Evolutionary conservation across 1,140 invertebrate species (phyloP), one percentile per base, ranked within the genome.

Genomic region (Apis florea): DNA sequence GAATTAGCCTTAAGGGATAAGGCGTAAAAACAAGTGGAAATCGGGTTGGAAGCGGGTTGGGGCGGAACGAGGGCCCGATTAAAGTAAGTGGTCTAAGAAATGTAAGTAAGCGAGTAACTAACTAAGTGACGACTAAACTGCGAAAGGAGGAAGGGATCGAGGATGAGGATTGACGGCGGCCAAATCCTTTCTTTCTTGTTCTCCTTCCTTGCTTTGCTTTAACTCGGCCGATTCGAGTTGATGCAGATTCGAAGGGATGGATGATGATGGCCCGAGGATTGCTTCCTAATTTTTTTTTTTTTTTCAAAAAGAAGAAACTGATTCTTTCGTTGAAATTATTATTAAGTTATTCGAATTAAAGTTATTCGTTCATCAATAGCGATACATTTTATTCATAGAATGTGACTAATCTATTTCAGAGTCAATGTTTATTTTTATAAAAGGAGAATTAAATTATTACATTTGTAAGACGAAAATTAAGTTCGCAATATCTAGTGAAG

Each of bases 11-110:
- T 90, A 89, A 91, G 90, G 91, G 92, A 92, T 93, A 92, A 90
- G 90, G 90, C 89, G 91, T 93, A 93, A 93, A 93, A 93, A 93
- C 93, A 93, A 93, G 92, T 92, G 91, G 90, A 92, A 90, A 92
- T 92, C 88, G 88, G 90, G 89, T 84, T 84, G 83, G 31, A 87
- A 83, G 70, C 73, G 75, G n/a, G n/a, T n/a, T n/a, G n/a, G 66
- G 68, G 78, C 64, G 76, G 87, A 83, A 86, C 87, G 85, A 90
- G 88, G 91, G 84, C 77, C 81, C 86, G 91, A 93, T 93, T 93
- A 93, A 93, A 93, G 90, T 93, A 92, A 93, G 92, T 93, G 90
- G 89, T 92, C 89, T 92, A 93, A 91, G 90, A 59, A 92, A 90
- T 86, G 86, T 90, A 90, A 92, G 89, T 90, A 90, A 90, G 88